Conservation (phyloP, 2,888 invertebrate genomes). For the Salticus scenicus region DNA sequence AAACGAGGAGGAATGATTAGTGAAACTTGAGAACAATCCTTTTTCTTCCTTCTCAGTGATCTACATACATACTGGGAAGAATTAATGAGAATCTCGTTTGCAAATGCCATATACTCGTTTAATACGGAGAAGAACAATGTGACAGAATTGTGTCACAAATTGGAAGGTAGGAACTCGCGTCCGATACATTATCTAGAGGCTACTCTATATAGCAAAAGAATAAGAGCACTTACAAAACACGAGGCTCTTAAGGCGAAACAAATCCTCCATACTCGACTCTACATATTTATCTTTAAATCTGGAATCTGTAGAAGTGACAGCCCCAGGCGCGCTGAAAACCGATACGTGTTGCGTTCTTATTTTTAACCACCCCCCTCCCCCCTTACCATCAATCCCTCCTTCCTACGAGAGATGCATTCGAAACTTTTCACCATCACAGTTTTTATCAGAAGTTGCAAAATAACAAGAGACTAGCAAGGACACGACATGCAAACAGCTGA, state of each 20-base stretch:
- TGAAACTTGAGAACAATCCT: too few species aligned
- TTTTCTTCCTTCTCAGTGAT: too few species aligned
- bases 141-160: background rate
- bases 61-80: too few species aligned
- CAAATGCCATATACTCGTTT: too few species aligned
- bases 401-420: background rate
- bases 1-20: too few species aligned
- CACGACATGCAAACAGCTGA: slow-evolving; percentile 6
- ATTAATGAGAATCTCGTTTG: too few species aligned
- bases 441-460: slow-evolving; percentile 1
- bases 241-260: slow-evolving; percentile 16
- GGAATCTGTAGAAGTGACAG: slow-evolving; percentile 57
- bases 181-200: background rate
- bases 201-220: background rate
- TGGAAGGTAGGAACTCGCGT: background rate
- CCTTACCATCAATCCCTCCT: too few species aligned
- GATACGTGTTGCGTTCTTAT: slow-evolving; percentile 8
- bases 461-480: background rate
- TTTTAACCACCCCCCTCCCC: background rate
- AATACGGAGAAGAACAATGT: too few species aligned
- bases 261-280: slow-evolving; percentile 22
- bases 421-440: background rate
- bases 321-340: slow-evolving; percentile 19
- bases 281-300: slow-evolving; percentile 32
- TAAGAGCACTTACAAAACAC: background rate